Evolutionary conservation across 2,113 vertebrate species (phyloP), one percentile per base, ranked within the genome.

Genomic region (Hylia prasina): DNA sequence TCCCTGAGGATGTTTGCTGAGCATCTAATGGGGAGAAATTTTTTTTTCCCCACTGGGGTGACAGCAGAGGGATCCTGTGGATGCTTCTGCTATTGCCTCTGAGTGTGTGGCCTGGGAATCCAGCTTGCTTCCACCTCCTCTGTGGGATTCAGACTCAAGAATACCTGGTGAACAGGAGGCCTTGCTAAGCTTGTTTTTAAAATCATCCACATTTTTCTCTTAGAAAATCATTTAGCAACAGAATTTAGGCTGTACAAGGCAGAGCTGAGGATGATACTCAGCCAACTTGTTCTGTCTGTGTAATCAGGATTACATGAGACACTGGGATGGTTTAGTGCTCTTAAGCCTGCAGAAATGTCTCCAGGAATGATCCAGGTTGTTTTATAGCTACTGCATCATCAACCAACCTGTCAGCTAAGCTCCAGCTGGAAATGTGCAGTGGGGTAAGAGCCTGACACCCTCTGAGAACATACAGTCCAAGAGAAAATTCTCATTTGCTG

Each of bases 341-440:
- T 63, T 88, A 60, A 93, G 51, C 47, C 76, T 68, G 69, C 82
- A 75, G 69, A 96, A 84, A 60, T 44, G 64, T 96, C 93, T 90
- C 56, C 76, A 63, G 82, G 60, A 96, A 47, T 64, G 96, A 96
- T 81, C 90, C 58, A 68, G 57, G 82, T 88, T 94, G 85, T 86
- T 96, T 93, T 90, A 81, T 53, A 83, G 82, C 64, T 53, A 60
- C 53, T 68, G 60, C 80, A 80, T 92, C 86, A 92, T 89, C 96
- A 95, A 94, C 93, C 87, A 86, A 90, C 89, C 85, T 95, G 86
- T 95, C 93, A 93, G 79, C 94, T 75, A 40, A 86, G 76, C 72
- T 93, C 61, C 77, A 89, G 88, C 94, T 87, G 76, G 79, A 81
- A 88, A 93, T 82, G 82, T 92, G 88, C 90, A 79, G 65, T 20